A percentile compares a stretch with the other conserved stretches of the same genome.
Evolutionary conservation across 2,888 invertebrate genomes (phyloP).

Genomic region (Apotomis capreana): DNA sequence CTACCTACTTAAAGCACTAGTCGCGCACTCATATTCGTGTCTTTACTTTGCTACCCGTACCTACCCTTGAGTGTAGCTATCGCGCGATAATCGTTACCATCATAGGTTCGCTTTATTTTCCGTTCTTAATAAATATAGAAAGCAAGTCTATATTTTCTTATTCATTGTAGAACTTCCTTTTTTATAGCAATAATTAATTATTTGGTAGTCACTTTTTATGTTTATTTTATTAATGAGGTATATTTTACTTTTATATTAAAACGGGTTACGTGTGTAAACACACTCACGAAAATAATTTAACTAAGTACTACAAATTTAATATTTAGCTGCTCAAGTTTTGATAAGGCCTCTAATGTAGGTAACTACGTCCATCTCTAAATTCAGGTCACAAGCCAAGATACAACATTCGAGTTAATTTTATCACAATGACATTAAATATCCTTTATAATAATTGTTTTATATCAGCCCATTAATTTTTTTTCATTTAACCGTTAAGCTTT

Average conservation of each 20-base stretch:
- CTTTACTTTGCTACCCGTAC: no score
- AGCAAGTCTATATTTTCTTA: no score
- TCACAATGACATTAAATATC: conserved; percentile 23
- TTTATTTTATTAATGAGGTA: no score
- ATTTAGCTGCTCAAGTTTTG: conserved; percentile 24
- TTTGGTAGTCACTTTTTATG: no score
- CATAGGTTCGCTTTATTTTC: no score
- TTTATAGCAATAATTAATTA: no score
- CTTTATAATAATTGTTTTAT: conserved; percentile 9
- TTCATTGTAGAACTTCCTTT: no score
- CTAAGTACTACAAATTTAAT: conserved; percentile 14
- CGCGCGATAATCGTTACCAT: no score
- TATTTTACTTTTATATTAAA: background rate
- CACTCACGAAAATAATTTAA: conserved; percentile 14
- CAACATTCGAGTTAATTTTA: conserved; percentile 28
- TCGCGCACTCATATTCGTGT: no score
- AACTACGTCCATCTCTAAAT: conserved; percentile 39
- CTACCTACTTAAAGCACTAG: no score
- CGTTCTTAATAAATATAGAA: no score
- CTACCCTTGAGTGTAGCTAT: no score
- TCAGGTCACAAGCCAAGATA: conserved; percentile 44
- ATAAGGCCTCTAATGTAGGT: conserved; percentile 39
- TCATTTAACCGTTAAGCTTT: background rate
- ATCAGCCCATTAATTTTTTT: background rate
- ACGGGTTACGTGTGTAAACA: background rate